phyloP scores from a whole-genome alignment of 2,888 invertebrate species.

The Pherbina coryleti region DNA sequence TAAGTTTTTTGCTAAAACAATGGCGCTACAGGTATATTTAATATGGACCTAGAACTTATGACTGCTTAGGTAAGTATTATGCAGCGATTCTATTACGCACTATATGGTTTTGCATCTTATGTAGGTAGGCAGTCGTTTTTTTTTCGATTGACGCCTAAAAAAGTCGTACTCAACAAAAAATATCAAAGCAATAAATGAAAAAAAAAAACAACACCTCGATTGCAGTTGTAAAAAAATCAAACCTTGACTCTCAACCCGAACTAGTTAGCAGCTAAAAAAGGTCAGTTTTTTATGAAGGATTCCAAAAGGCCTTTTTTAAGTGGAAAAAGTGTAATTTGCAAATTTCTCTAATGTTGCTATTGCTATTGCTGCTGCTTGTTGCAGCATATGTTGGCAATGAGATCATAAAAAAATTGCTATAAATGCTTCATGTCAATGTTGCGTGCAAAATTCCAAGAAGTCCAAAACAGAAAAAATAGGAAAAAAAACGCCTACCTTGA shows the following conservation, averaged over 20 bases:
- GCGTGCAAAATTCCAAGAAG: slow-evolving; percentile 55
- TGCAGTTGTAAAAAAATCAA: slow-evolving; percentile 10
- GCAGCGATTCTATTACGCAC: background rate
- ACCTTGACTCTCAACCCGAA: slow-evolving; percentile 39
- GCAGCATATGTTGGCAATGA: slow-evolving; percentile 48
- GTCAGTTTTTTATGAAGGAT: slow-evolving; percentile 42
- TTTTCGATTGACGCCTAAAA: background rate
- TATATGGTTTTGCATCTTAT: no score
- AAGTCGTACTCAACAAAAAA: background rate
- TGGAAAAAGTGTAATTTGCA: slow-evolving; percentile 55
- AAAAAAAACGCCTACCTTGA: background rate
- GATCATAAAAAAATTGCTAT: slow-evolving; percentile 35
- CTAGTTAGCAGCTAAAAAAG: slow-evolving; percentile 30
- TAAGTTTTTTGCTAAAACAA: slow-evolving; percentile 58
- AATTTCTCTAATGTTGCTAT: background rate
- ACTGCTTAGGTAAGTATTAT: slow-evolving; percentile 55
- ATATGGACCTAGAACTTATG: slow-evolving; percentile 61
- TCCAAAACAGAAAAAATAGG: slow-evolving; percentile 26
- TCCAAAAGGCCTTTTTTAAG: slow-evolving; percentile 46
- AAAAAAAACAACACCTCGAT: background rate
- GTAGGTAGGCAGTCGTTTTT: no score
- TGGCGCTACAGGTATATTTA: slow-evolving; percentile 52
- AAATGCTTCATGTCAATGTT: slow-evolving; percentile 39
- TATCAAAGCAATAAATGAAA: background rate
- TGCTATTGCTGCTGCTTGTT: background rate